A percentile compares a stretch with the other conserved stretches of the same genome.
phyloP scores from a whole-genome alignment of 2,797 vertebrate genomes.

The Streptopelia turtur region DNA sequence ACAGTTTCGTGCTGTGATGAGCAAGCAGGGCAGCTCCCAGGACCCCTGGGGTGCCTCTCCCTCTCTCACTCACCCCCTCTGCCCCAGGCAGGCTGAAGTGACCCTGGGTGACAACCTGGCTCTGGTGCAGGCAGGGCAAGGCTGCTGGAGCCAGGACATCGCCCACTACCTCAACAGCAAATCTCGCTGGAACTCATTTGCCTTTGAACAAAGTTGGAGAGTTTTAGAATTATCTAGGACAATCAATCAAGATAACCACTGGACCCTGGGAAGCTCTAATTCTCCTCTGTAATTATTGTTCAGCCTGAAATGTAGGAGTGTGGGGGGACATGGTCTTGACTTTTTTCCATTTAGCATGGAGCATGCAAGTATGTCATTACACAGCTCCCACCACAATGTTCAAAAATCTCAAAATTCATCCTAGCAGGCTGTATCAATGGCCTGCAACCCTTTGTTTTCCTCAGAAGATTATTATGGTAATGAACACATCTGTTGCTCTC shows the following conservation, averaged over 20 bases:
- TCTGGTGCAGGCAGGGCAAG: background rate
- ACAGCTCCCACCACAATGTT: background rate
- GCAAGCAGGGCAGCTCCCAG: background rate
- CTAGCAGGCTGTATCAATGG: background rate
- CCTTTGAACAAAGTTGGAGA: background rate
- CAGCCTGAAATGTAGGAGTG: background rate
- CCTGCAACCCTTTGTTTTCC: background rate
- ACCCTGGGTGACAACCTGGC: background rate
- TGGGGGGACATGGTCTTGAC: background rate
- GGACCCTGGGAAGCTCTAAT: background rate
- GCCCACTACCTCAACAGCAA: background rate
- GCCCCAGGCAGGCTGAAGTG: background rate
- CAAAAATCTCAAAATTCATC: background rate
- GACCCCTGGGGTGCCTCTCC: background rate
- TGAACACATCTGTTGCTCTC: background rate
- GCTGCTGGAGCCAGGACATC: background rate
- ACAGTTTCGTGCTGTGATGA: background rate
- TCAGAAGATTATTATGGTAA: background rate
- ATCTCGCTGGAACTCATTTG: background rate
- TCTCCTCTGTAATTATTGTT: background rate
- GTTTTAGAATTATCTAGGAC: background rate
- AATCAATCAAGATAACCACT: background rate
- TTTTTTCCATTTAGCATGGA: background rate
- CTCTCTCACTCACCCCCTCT: fast-evolving
- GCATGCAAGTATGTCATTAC: background rate